Percentiles rank a stretch among this genome's conserved stretches.
These are phyloP conservation scores for Gobio occitaniae DNA, from an alignment of 2,797 vertebrate species.

Conservation along the genomic window DNA sequence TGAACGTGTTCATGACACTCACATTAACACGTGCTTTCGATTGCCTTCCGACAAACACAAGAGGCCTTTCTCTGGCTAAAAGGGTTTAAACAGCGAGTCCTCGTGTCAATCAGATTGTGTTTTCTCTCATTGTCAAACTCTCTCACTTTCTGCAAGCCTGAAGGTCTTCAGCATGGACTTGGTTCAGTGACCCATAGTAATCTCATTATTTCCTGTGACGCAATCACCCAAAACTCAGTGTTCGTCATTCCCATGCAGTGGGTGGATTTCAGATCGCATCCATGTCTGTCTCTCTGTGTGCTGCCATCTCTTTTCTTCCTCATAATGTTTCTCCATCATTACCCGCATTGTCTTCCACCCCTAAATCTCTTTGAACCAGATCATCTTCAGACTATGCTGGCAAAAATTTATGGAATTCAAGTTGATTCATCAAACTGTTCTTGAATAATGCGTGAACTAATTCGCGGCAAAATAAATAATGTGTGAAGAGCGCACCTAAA, in stretches of 20 bases:
- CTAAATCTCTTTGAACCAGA: neutral
- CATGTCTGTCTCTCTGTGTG: neutral
- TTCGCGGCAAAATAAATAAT: too few species aligned
- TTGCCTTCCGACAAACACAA: neutral
- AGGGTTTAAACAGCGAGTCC: neutral
- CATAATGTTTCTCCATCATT: neutral
- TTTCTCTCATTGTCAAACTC: slow-evolving; percentile 5
- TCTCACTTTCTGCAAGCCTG: slow-evolving; percentile 40
- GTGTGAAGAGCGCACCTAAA: too few species aligned
- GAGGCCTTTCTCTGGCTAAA: neutral
- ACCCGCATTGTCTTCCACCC: neutral
- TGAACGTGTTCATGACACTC: slow-evolving; percentile 15
- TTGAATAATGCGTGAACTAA: too few species aligned
- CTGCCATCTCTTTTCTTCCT: slow-evolving; percentile 4
- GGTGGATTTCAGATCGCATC: slow-evolving; percentile 32
- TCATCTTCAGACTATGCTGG: too few species aligned
- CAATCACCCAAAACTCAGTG: slow-evolving; percentile 50
- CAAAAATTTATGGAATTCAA: too few species aligned
- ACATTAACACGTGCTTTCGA: slow-evolving; percentile 22
- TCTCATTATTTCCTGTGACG: slow-evolving; percentile 51
- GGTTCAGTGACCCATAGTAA: slow-evolving; percentile 45
- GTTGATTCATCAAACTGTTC: too few species aligned
- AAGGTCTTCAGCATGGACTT: slow-evolving; percentile 39
- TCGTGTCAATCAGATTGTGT: neutral
- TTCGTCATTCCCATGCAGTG: slow-evolving; percentile 28